phyloP scores from a whole-genome alignment of 2,888 invertebrate genomes.

The Sussaba pulchella region DNA sequence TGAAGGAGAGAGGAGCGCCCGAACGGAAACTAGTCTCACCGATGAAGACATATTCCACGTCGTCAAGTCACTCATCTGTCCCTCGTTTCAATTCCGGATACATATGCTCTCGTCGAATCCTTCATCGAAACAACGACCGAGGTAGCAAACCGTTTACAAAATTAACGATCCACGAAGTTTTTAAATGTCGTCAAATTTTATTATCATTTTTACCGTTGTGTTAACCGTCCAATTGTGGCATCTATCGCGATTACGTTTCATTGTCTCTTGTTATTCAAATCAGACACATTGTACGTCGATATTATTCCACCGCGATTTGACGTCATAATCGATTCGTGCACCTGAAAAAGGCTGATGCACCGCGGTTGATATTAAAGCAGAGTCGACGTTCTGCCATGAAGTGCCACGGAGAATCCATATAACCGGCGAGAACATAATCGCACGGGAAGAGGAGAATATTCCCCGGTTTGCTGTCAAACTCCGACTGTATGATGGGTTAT shows the following conservation, averaged over 20 bases:
- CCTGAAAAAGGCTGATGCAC: slow-evolving; percentile 5
- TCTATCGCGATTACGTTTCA: neutral
- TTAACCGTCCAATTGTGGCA: neutral
- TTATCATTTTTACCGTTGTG: slow-evolving; percentile 23
- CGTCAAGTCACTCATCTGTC: slow-evolving; percentile 34
- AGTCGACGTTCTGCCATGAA: neutral
- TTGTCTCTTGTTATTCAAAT: neutral
- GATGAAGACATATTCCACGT: slow-evolving; percentile 55
- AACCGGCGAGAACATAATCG: slow-evolving; percentile 7
- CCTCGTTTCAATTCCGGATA: slow-evolving; percentile 28
- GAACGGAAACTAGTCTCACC: slow-evolving; percentile 49
- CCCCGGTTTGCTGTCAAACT: slow-evolving; percentile 32
- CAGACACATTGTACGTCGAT: neutral
- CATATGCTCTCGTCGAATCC: neutral
- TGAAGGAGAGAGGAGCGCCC: slow-evolving; percentile 44
- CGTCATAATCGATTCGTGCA: neutral
- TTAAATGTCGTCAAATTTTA: neutral
- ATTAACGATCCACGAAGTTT: slow-evolving; percentile 41
- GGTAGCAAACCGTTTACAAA: slow-evolving; percentile 27
- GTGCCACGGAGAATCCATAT: neutral
- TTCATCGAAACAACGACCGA: neutral
- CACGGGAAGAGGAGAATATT: slow-evolving; percentile 22
- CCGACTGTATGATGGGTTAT: slow-evolving; percentile 24
- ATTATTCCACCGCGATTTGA: too few species aligned
- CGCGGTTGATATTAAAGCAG: slow-evolving; percentile 2